phyloP scores from a whole-genome alignment of 2,113 vertebrate species.

The Crotalus viridis region DNA sequence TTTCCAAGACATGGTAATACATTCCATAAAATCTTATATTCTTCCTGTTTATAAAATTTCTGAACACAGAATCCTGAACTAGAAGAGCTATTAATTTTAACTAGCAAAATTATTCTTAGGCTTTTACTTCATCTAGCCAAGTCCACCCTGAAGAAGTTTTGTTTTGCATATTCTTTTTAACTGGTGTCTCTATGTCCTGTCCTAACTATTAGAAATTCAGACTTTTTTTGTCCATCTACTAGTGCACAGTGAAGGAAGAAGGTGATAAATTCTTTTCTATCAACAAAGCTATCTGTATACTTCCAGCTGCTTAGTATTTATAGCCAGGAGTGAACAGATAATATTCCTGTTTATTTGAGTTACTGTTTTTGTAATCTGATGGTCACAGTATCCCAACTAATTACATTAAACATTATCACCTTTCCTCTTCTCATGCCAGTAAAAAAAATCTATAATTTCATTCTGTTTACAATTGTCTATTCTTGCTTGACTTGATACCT shows the following conservation, averaged over 20 bases:
- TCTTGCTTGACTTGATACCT: background rate
- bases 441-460: conserved; percentile 11
- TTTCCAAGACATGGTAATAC: background rate
- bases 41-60: background rate
- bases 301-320: conserved; percentile 22
- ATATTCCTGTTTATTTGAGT: conserved; percentile 11
- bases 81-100: background rate
- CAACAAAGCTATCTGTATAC: background rate
- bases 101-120: background rate
- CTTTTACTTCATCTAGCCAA: background rate
- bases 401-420: conserved; percentile 18
- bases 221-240: background rate
- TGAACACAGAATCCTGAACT: background rate
- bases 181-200: background rate
- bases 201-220: background rate
- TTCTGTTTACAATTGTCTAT: background rate
- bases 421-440: background rate
- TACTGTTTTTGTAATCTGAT: conserved; percentile 13
- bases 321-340: background rate
- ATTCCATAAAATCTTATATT: background rate
- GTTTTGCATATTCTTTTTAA: background rate
- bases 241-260: background rate
- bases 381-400: conserved; percentile 1
- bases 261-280: background rate
- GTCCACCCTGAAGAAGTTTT: background rate